phyloP scores from a whole-genome alignment of 2,113 vertebrate species.

The Rhinichthys klamathensis region DNA sequence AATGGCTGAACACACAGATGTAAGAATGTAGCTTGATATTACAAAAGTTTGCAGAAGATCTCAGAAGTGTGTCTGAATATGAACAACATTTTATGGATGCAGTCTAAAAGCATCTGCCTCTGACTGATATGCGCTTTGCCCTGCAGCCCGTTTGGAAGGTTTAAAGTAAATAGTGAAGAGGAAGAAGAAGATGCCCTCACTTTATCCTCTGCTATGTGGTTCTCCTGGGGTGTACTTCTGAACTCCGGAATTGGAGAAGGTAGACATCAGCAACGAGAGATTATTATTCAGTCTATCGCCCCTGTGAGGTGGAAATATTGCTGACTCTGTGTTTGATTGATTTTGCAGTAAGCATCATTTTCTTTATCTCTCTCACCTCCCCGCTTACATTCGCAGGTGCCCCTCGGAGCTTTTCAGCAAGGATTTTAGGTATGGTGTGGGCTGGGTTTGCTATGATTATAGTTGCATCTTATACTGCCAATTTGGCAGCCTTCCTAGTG shows the following conservation, averaged over 20 bases:
- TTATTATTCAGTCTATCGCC: slow-evolving; percentile 26
- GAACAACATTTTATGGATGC: background rate
- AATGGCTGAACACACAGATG: background rate
- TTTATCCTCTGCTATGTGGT: slow-evolving; percentile 97
- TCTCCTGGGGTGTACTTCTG: slow-evolving; percentile 95
- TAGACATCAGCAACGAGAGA: slow-evolving; percentile 55
- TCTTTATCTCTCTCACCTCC: slow-evolving; percentile 33
- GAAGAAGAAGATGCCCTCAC: slow-evolving; percentile 96
- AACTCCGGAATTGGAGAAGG: slow-evolving; percentile 98
- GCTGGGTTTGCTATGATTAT: slow-evolving; percentile 98
- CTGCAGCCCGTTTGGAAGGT: slow-evolving; percentile 90
- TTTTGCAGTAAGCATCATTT: slow-evolving; percentile 30
- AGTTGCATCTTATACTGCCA: slow-evolving; percentile 96
- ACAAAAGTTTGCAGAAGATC: background rate
- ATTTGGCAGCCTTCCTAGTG: slow-evolving; percentile 98
- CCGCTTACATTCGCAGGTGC: slow-evolving; percentile 77
- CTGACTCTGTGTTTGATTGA: slow-evolving; percentile 14
- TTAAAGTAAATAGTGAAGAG: slow-evolving; percentile 97
- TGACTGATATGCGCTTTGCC: slow-evolving; percentile 10
- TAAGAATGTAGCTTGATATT: background rate
- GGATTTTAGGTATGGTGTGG: slow-evolving; percentile 98
- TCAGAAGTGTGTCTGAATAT: background rate
- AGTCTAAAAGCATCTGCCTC: background rate
- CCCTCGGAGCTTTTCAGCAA: slow-evolving; percentile 92
- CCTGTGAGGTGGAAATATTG: slow-evolving; percentile 26